Evolutionary conservation across 2,797 vertebrate species (phyloP), one percentile per base, ranked within the genome.

Genomic region (Sebastes nivosus): DNA sequence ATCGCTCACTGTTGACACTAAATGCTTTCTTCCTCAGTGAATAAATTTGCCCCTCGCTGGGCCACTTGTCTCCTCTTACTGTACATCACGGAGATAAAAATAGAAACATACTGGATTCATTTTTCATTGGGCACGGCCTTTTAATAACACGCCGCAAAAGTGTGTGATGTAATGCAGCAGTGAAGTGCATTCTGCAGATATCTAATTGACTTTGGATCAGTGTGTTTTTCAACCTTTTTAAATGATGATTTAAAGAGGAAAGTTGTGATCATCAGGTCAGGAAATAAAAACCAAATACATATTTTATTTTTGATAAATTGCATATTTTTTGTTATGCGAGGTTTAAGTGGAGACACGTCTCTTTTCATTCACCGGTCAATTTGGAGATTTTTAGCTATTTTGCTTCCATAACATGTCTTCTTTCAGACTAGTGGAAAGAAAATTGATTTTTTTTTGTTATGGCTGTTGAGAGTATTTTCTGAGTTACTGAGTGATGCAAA

Each of bases 101-200:
- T 88, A 85, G 83, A 84, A 79, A 50, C 67, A 30, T 54, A 71
- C 74, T 16, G 9, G 36, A 91, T 92, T 57, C 67, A 86, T 68
- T 75, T 85, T 90, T 92, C 38, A 91, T 77, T 5, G 3, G 14
- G 57, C 52, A 27, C 27, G 50, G 55, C 27, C n/a, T 72, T 30
- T 66, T 65, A 22, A 80, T 71, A 65, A 29, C 10, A 25, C 34
- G 27, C 55, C 11, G 69, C 38, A 30, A 14, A 29, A 34, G 18
- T 57, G 73, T 59, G 66, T 59, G 58, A 66, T 55, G 27, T n/a
- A 46, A 30, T 34, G 16, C 30, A 70, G 63, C 55, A 55, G 25
- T 66, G 32, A 25, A 67, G 50, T 65, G 42, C 70, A 25, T 27
- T 65, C 42, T 22, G 59, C 55, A 54, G 14, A 30, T 8, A 3